Conservation (phyloP, 2,888 invertebrate genomes). For the Limenitis arthemis region DNA sequence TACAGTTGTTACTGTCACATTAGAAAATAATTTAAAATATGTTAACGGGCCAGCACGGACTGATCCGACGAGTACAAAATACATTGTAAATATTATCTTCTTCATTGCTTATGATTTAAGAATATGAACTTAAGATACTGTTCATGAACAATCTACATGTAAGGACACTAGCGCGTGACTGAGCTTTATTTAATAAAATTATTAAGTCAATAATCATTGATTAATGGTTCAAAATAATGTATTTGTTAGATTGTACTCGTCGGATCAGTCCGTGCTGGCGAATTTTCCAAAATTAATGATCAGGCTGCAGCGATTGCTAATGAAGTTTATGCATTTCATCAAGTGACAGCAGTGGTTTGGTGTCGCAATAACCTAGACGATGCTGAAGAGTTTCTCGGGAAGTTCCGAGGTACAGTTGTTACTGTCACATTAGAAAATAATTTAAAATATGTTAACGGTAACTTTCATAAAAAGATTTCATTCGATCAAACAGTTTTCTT, state of each 20-base stretch:
- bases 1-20: conserved; percentile 1
- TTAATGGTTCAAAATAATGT: background rate
- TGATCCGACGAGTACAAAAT: background rate
- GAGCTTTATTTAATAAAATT: no score
- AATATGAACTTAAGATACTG: no score
- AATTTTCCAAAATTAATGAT: conserved; percentile 27
- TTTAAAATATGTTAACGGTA: conserved; percentile 18
- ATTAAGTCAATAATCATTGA: no score
- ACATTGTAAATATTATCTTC: background rate
- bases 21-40: no score
- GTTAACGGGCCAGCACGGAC: no score
- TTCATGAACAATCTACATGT: no score
- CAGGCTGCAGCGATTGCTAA: conserved; percentile 33
- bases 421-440: conserved; percentile 24
- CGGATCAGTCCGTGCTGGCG: no score
- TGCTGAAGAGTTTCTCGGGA: conserved; percentile 31
- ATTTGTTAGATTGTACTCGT: background rate
- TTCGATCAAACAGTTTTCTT: conserved; percentile 41
- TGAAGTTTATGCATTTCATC: conserved; percentile 29
- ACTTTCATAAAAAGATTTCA: conserved; percentile 19
- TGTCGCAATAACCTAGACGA: conserved; percentile 21
- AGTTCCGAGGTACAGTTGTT: conserved; percentile 32
- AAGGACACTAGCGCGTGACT: no score
- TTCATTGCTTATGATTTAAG: background rate
- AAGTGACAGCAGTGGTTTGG: conserved; percentile 37